Conservation (phyloP, 2,113 vertebrate genomes). For the Rhodinocichla rosea region DNA sequence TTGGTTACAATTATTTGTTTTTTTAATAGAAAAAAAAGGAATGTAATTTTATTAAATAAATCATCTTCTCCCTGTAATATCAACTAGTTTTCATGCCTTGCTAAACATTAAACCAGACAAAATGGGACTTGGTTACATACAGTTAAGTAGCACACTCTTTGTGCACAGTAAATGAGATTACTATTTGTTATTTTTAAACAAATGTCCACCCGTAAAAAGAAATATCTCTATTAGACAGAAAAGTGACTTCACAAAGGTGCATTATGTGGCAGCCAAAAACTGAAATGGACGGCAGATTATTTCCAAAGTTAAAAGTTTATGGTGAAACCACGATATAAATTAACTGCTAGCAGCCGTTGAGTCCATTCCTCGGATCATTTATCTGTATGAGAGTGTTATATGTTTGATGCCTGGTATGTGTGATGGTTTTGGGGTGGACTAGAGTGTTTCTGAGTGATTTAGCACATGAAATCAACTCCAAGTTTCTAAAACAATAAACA, state of each 20-base stretch:
- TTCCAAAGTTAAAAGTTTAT: slow-evolving; percentile 66
- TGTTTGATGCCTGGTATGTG: slow-evolving; percentile 41
- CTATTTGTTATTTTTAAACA: slow-evolving; percentile 64
- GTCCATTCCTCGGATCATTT: slow-evolving; percentile 63
- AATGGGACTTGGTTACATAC: slow-evolving; percentile 38
- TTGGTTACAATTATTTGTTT: not conserved
- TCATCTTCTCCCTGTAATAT: slow-evolving; percentile 2
- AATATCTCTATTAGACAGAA: slow-evolving; percentile 58
- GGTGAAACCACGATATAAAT: slow-evolving; percentile 54
- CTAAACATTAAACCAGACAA: slow-evolving; percentile 57
- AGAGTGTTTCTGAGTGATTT: slow-evolving; percentile 65
- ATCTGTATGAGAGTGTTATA: slow-evolving; percentile 61
- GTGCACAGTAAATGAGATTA: slow-evolving; percentile 47
- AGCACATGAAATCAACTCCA: slow-evolving; percentile 34
- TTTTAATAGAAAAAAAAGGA: not conserved
- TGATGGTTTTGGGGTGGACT: slow-evolving; percentile 34
- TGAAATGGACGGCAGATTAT: slow-evolving; percentile 58
- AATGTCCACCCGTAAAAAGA: slow-evolving; percentile 24
- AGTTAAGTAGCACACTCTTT: slow-evolving; percentile 27
- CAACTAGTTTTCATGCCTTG: not conserved
- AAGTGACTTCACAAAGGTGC: slow-evolving; percentile 59
- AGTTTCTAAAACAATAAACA: slow-evolving; percentile 49
- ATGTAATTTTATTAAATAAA: slow-evolving; percentile 52
- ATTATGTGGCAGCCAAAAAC: slow-evolving; percentile 59
- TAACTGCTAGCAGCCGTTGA: slow-evolving; percentile 62